Evolutionary conservation across 2,113 vertebrate genomes (phyloP).

Genomic region (Clarias gariepinus): DNA sequence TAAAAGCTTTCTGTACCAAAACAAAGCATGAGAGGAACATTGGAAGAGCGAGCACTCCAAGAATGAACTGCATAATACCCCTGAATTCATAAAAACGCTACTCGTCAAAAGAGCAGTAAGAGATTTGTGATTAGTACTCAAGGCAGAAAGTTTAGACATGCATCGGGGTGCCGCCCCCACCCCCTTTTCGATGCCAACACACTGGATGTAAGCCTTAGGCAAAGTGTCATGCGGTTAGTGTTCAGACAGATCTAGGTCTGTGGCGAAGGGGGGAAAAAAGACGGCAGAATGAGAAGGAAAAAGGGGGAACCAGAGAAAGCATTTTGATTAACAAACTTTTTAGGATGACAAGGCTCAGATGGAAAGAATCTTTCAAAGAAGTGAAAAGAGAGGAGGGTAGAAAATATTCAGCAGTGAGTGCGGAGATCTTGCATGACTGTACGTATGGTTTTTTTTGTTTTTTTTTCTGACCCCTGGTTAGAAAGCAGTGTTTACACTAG

Average conservation of each 20-base stretch:
- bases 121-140: conserved; percentile 6
- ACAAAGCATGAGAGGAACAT: neutral
- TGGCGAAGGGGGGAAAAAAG: conserved; percentile 36
- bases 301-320: conserved; percentile 55
- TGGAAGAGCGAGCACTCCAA: neutral
- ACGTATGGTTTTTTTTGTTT: conserved; percentile 21
- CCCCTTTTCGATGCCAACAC: conserved; percentile 58
- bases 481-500: conserved; percentile 10
- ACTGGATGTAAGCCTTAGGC: conserved; percentile 70
- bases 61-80: neutral
- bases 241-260: conserved; percentile 64
- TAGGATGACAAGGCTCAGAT: conserved; percentile 84
- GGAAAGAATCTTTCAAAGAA: conserved; percentile 66
- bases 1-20: neutral
- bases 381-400: conserved; percentile 38
- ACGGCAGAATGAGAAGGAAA: conserved; percentile 51
- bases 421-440: conserved; percentile 60
- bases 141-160: conserved; percentile 68
- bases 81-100: neutral
- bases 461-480: conserved; percentile 54
- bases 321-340: conserved; percentile 68
- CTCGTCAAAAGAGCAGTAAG: neutral
- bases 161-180: conserved; percentile 65
- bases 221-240: conserved; percentile 63
- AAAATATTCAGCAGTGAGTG: conserved; percentile 34